Base-by-base conservation (phyloP, 2,797 vertebrate genomes). In the Merluccius polli region DNA sequence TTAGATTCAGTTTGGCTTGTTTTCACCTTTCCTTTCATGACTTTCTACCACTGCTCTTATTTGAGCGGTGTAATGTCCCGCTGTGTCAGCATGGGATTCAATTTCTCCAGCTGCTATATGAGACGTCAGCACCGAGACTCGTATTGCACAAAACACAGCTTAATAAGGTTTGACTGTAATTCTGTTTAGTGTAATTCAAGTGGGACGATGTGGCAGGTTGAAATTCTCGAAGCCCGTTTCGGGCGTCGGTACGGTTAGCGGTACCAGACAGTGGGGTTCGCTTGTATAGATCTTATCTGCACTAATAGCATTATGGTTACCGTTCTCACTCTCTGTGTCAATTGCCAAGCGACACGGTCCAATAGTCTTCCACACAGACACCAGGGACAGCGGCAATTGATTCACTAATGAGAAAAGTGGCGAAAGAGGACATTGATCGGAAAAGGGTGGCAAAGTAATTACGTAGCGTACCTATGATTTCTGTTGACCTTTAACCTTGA, bases 391-490 rank as follows among this genome's bases (percentile, higher is more conserved):
- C 41, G 0, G 33, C 44, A 85, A 92, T 91, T 89, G 90, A 92
- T 91, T 85, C 81, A 79, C 85, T 87, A 90, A 90, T 91, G 90
- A 91, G 87, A 83, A 89, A 84, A 48, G 11, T 82, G 79, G 78
- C 76, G 74, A 75, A 27, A 83, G 84, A 69, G 27, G 48, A 70
- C 24, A 78, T 70, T 75, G 86, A 88, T 79, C 76, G 75, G 77
- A 79, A 70, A 65, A 82, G 81, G 70, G 78, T 78, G 77, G 31
- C 80, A 81, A 88, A 81, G 72, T 78, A 75, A 81, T 84, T 67
- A 81, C 70, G 24, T 75, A 9, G 75, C 78, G 41, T 73, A 70
- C 33, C 70, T 75, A 70, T 59, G 30, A 73, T 81, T 83, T 82
- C 74, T 15, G 63, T 78, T 48, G 72, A 77, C 72, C 33, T 36